Evolutionary conservation across 2,113 vertebrate species (phyloP).

Genomic region (Triplophysa tibetana): DNA sequence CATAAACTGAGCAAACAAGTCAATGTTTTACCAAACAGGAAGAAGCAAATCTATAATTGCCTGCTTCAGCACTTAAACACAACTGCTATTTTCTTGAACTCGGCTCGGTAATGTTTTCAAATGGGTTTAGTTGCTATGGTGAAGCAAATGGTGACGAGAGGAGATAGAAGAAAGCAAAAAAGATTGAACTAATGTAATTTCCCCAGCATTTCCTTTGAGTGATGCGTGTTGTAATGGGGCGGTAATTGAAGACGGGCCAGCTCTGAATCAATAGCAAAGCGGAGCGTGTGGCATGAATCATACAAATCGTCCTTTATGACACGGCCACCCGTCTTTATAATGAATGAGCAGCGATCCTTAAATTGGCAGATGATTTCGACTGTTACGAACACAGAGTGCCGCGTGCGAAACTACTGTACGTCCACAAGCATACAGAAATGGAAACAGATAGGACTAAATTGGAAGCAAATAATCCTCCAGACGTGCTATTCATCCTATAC

Average conservation of each 20-base stretch:
- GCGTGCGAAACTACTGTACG: not conserved
- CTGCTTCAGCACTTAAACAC: conserved; percentile 38
- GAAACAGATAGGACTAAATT: not conserved
- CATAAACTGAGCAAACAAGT: not conserved
- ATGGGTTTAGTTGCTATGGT: conserved; percentile 31
- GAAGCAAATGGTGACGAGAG: conserved; percentile 29
- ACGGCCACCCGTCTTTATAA: conserved; percentile 21
- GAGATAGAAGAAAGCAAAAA: not conserved
- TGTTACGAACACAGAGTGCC: conserved; percentile 22
- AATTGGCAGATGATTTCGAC: conserved; percentile 20
- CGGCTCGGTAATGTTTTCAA: conserved; percentile 11
- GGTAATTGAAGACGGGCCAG: conserved; percentile 37
- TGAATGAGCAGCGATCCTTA: conserved; percentile 16
- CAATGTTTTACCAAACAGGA: conserved; percentile 8
- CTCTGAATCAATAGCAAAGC: conserved; percentile 41
- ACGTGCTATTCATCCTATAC: not conserved
- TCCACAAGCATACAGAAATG: not conserved
- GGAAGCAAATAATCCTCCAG: conserved; percentile 1
- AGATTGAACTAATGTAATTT: conserved; percentile 35
- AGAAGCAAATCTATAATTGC: conserved; percentile 22
- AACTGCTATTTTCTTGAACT: conserved; percentile 25
- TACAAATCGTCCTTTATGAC: conserved; percentile 31
- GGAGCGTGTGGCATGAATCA: conserved; percentile 36
- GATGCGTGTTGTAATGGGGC: conserved; percentile 33
- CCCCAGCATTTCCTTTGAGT: conserved; percentile 35